Evolutionary conservation across 2,113 vertebrate species (phyloP).

Genomic region (Archocentrus centrarchus): DNA sequence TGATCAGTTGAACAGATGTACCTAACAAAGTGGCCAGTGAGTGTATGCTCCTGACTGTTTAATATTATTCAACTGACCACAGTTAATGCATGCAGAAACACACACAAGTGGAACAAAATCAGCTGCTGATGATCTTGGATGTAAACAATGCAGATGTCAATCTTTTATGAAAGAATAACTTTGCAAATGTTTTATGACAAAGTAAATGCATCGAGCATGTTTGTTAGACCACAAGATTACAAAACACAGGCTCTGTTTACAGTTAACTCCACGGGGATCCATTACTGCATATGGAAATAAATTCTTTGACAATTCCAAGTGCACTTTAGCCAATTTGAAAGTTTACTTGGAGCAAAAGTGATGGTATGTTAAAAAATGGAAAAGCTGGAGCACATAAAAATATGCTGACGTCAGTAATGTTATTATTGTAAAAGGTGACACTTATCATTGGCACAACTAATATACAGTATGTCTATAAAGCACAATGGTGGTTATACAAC

Average conservation of each 20-base stretch:
- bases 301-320: slow-evolving; percentile 2
- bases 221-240: not conserved
- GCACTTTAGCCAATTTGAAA: not conserved
- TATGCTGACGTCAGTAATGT: not conserved
- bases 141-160: not conserved
- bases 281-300: not conserved
- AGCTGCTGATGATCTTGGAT: not conserved
- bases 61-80: not conserved
- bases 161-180: not conserved
- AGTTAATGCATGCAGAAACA: not conserved
- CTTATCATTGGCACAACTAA: not conserved
- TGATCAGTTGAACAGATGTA: not conserved
- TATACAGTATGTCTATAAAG: not conserved
- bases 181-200: not conserved
- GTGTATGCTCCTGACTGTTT: not conserved
- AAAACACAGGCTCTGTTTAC: slow-evolving; percentile 4
- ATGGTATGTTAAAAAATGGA: not conserved
- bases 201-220: not conserved
- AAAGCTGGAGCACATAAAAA: not conserved
- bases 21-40: not conserved
- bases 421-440: not conserved
- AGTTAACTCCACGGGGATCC: not conserved
- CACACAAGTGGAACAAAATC: not conserved
- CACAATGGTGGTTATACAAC: too few relatives aligned
- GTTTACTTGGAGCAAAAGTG: not conserved